A percentile compares a stretch with the other conserved stretches of the same genome.
phyloP scores from a whole-genome alignment of 2,888 invertebrate genomes.

The Ferdinandea cuprea region DNA sequence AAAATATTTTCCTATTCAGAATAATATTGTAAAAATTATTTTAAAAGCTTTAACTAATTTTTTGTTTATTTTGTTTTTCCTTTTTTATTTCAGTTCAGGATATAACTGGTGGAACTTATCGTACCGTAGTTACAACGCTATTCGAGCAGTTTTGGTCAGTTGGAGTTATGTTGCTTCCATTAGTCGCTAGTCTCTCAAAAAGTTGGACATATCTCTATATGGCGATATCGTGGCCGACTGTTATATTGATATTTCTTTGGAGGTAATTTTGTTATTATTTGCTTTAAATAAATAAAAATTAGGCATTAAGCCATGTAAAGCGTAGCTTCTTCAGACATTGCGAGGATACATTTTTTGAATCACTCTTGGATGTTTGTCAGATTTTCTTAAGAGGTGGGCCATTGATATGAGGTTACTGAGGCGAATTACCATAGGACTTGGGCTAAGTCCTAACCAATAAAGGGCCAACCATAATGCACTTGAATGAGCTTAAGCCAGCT shows the following conservation, averaged over 20 bases:
- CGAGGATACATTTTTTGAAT: too few species aligned
- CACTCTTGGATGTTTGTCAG: too few species aligned
- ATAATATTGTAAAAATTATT: too few species aligned
- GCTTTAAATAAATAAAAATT: background rate
- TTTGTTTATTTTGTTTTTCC: conserved; percentile 4
- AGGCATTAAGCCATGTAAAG: too few species aligned
- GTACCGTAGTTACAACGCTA: conserved; percentile 81
- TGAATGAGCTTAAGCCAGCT: too few species aligned
- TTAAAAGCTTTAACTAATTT: too few species aligned
- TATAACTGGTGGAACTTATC: conserved; percentile 82
- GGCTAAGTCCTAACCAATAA: too few species aligned
- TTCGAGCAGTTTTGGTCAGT: conserved; percentile 84
- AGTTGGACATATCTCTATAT: conserved; percentile 83
- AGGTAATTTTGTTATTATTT: conserved; percentile 77
- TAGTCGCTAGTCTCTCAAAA: conserved; percentile 82
- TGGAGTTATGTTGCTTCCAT: conserved; percentile 83
- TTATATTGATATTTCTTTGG: conserved; percentile 83
- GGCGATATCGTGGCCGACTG: conserved; percentile 83
- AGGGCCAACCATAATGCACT: too few species aligned
- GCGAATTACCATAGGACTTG: too few species aligned
- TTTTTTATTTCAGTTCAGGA: conserved; percentile 81
- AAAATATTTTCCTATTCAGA: background rate
- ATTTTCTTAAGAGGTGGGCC: too few species aligned
- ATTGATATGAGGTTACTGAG: too few species aligned
- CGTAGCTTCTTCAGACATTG: too few species aligned